These are phyloP conservation scores for Hydrophis major DNA, from an alignment of 2,797 vertebrate species.

Conservation along the genomic window DNA sequence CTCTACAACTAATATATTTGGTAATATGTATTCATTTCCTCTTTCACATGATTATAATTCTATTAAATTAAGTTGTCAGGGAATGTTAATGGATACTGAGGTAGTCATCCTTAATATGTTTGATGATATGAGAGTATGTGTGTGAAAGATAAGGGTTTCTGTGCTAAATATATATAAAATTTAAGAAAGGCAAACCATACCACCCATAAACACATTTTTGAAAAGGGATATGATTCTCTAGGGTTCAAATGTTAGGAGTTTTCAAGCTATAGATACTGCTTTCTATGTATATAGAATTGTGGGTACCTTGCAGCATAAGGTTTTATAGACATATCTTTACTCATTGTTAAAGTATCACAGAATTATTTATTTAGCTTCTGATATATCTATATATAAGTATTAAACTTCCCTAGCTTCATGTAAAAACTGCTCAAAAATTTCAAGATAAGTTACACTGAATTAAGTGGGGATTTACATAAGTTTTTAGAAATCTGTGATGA, in stretches of 20 bases:
- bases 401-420: neutral
- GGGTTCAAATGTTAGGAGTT: neutral
- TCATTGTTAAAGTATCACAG: neutral
- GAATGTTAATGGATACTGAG: slow-evolving; percentile 26
- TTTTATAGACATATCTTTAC: neutral
- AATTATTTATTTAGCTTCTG: neutral
- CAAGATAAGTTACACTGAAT: neutral
- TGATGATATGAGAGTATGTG: slow-evolving; percentile 8
- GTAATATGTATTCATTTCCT: slow-evolving; percentile 29
- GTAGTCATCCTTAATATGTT: slow-evolving; percentile 22
- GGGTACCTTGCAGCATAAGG: neutral
- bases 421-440: neutral
- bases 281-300: neutral
- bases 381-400: neutral
- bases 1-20: slow-evolving; percentile 11
- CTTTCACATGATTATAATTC: slow-evolving; percentile 28
- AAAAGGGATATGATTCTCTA: neutral
- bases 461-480: neutral
- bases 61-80: slow-evolving; percentile 32
- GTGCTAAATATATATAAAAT: neutral
- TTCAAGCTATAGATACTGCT: neutral
- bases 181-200: neutral
- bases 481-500: neutral
- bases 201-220: neutral
- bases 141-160: neutral